These are phyloP conservation scores for Charina bottae DNA, from an alignment of 2,113 vertebrate species.

Conservation along the genomic window DNA sequence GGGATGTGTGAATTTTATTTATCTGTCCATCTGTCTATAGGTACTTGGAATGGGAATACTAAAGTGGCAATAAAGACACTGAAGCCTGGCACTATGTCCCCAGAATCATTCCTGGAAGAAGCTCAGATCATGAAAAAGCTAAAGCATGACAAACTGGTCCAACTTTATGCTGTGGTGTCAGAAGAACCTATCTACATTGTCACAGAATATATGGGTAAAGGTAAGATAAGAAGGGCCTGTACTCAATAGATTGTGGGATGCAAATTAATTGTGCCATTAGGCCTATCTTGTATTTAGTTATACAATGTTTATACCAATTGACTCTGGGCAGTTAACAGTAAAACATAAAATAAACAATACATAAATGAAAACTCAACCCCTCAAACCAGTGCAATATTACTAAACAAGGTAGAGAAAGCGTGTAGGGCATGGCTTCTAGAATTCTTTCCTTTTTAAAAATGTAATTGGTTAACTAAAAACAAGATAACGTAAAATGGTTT, in stretches of 20 bases:
- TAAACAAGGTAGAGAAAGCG: neutral
- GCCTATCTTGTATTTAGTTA: neutral
- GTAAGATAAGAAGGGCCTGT: slow-evolving; percentile 64
- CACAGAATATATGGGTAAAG: slow-evolving; percentile 98
- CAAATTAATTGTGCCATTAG: neutral
- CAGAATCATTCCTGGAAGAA: slow-evolving; percentile 96
- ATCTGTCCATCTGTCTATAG: slow-evolving; percentile 67
- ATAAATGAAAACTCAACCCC: neutral
- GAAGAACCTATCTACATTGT: slow-evolving; percentile 98
- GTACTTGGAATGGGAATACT: slow-evolving; percentile 99
- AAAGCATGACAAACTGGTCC: slow-evolving; percentile 95
- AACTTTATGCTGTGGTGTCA: slow-evolving; percentile 96
- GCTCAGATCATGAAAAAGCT: slow-evolving; percentile 99
- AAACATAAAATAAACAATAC: neutral
- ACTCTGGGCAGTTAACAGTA: neutral
- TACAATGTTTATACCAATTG: neutral
- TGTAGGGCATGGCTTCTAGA: neutral
- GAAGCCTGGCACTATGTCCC: slow-evolving; percentile 98
- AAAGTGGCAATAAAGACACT: slow-evolving; percentile 98
- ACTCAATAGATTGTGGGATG: neutral
- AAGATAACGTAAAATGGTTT: neutral
- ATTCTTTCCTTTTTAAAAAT: neutral
- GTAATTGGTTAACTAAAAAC: neutral
- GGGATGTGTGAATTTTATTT: slow-evolving; percentile 54
- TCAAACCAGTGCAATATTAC: neutral